phyloP scores from a whole-genome alignment of 2,888 invertebrate genomes.

The Drosophila testacea region DNA sequence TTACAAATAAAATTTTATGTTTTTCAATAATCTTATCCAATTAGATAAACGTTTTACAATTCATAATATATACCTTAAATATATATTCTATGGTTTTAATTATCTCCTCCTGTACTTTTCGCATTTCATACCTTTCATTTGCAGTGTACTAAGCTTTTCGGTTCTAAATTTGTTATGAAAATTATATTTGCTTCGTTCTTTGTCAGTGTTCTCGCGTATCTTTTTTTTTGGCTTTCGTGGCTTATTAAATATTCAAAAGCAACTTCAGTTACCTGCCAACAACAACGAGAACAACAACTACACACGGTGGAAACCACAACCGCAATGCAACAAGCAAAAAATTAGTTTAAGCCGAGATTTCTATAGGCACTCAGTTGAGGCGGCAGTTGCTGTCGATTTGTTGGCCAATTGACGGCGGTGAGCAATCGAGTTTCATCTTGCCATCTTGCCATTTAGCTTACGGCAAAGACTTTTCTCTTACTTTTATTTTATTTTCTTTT shows the following conservation, averaged over 20 bases:
- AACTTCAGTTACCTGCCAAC: conserved; percentile 59
- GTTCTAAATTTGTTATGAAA: background rate
- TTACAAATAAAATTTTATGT: no score
- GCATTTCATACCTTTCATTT: background rate
- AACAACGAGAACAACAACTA: conserved; percentile 9
- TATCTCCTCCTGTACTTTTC: no score
- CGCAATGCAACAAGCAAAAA: conserved; percentile 71
- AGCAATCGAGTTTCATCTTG: conserved; percentile 49
- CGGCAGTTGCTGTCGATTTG: conserved; percentile 57
- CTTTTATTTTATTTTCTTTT: conserved; percentile 10
- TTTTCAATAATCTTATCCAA: no score
- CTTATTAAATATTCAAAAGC: conserved; percentile 79
- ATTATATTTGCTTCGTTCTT: conserved; percentile 9
- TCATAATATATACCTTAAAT: no score
- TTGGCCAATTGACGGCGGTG: conserved; percentile 61
- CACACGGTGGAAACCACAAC: conserved; percentile 21
- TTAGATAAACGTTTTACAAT: no score
- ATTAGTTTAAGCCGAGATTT: conserved; percentile 81
- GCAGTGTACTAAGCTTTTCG: conserved; percentile 29
- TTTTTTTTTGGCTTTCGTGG: conserved; percentile 40
- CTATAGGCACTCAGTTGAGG: conserved; percentile 35
- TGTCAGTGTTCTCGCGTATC: conserved; percentile 33
- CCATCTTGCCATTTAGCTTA: conserved; percentile 34
- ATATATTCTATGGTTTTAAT: background rate
- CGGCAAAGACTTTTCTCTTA: conserved; percentile 24